Conservation (phyloP, 2,888 invertebrate genomes). For the Melikaiella ostensackeni region DNA sequence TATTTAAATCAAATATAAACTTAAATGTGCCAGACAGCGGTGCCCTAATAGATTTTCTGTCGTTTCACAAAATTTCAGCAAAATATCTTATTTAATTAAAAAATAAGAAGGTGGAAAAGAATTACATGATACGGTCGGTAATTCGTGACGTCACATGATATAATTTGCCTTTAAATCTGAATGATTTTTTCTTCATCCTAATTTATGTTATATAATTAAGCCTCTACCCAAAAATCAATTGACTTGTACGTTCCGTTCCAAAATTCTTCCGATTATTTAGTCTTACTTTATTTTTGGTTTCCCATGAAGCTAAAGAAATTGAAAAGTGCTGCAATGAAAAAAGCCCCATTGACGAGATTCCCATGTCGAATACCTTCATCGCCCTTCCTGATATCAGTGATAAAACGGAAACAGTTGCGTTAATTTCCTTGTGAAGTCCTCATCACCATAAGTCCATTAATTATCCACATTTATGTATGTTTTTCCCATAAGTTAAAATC, state of each 20-base stretch:
- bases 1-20: too few relatives aligned
- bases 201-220: not conserved
- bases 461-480: not conserved
- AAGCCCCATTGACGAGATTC: constrained; percentile 30
- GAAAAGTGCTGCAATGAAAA: constrained; percentile 26
- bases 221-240: too few relatives aligned
- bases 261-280: not conserved
- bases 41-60: too few relatives aligned
- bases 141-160: too few relatives aligned
- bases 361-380: constrained; percentile 46
- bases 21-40: too few relatives aligned
- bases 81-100: too few relatives aligned
- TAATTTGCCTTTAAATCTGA: too few relatives aligned
- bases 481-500: not conserved
- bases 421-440: constrained; percentile 12
- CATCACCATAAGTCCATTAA: constrained; percentile 9
- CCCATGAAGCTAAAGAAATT: constrained; percentile 27
- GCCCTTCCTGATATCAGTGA: constrained; percentile 31
- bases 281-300: constrained; percentile 2
- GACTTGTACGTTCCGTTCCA: not conserved
- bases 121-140: too few relatives aligned
- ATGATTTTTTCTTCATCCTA: not conserved
- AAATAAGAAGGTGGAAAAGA: too few relatives aligned
- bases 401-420: constrained; percentile 2
- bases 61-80: too few relatives aligned